Evolutionary conservation across 2,888 invertebrate species (phyloP), one percentile per base, ranked within the genome.

Genomic region (Conistra vaccinii): DNA sequence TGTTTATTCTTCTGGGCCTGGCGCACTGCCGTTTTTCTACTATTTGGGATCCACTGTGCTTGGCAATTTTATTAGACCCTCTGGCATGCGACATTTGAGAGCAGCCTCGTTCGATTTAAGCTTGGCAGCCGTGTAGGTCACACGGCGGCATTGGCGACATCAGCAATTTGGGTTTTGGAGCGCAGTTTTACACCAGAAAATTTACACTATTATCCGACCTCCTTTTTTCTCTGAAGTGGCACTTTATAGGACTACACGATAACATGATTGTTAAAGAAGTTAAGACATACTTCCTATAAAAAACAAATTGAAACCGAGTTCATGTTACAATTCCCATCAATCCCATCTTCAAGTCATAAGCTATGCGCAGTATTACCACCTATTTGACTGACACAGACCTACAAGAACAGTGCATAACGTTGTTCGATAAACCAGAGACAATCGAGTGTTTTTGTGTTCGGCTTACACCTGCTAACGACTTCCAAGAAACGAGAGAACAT

Each of bases 391-490:
- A 77, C 85, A 78, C 42, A 42, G 42, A 42, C 74, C 58, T 72
- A 78, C 63, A 81, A 73, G 73, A 73, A 74, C 76, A 57, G 62
- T 48, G 76, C 58, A 48, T 68, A 69, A 45, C 55, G 48, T 32
- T 58, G 72, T 73, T 69, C 75, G 67, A 75, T 81, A 73, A 71
- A 80, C 66, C 73, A 76, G 55, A 80, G 74, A 87, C 76, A 77
- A 76, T 79, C 45, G 57, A 51, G 55, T 69, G 84, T 84, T 84
- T 87, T 87, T 86, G 69, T 80, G 72, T 61, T 67, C 73, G 51
- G 48, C 45, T 76, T 69, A 79, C 83, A 80, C 76, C 53, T 57
- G 71, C 73, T 83, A 87, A 81, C 77, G 84, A 81, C 76, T 87
- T 87, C 87, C 68, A 2, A 63, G 88, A 81, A 87, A 48, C 26